Percentiles rank a stretch among this genome's conserved stretches.
Evolutionary conservation across 2,113 vertebrate genomes (phyloP).

Genomic region (Anguilla rostrata): DNA sequence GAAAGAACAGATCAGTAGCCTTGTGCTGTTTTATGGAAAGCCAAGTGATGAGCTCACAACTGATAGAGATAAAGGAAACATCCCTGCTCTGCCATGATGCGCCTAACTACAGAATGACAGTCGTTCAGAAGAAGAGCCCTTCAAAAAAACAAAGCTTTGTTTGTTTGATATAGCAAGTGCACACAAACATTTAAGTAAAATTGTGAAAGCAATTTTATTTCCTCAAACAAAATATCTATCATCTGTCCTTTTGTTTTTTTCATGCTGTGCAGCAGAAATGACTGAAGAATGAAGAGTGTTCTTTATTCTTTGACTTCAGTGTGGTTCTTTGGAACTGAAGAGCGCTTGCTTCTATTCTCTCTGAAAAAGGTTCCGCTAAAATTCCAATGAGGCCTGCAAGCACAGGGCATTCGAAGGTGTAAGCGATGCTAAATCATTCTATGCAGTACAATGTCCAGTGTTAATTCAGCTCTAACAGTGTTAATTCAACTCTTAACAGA

Average conservation of each 20-base stretch:
- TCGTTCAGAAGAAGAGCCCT: constrained; percentile 62
- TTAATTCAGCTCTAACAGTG: no score
- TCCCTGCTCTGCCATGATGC: constrained; percentile 50
- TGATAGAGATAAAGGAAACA: constrained; percentile 55
- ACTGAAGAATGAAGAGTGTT: background rate
- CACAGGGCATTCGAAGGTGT: no score
- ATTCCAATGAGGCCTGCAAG: no score
- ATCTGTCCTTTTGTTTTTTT: background rate
- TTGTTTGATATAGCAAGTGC: constrained; percentile 1
- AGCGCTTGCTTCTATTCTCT: no score
- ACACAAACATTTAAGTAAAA: constrained; percentile 3
- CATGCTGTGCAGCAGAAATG: background rate
- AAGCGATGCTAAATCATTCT: no score
- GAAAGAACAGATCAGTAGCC: constrained; percentile 38
- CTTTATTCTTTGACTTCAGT: background rate
- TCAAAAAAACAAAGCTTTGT: constrained; percentile 27
- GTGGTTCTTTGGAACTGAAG: no score
- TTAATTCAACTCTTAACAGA: no score
- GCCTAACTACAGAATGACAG: constrained; percentile 63
- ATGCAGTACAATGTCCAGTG: no score
- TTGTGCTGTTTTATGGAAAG: constrained; percentile 34
- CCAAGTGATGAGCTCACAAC: constrained; percentile 56
- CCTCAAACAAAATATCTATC: background rate
- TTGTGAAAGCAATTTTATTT: constrained; percentile 20
- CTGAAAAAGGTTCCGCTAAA: no score